Evolutionary conservation across 2,113 vertebrate species (phyloP), one percentile per base, ranked within the genome.

Genomic region (Mastomys natalensis): DNA sequence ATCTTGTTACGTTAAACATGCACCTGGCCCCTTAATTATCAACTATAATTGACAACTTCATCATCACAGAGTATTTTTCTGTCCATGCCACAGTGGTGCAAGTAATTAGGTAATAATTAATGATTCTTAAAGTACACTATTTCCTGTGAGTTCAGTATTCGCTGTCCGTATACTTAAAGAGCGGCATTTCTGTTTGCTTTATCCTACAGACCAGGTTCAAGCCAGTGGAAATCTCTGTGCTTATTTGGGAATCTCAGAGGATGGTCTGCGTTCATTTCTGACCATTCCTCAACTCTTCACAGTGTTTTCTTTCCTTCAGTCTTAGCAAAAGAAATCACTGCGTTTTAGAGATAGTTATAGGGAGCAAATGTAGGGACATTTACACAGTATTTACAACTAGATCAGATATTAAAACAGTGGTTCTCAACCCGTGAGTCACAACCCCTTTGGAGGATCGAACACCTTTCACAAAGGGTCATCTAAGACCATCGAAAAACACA

Each of bases 1-100:
- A 97, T 98, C 97, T 98, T 98, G 96, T 98, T 98, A 98, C 98
- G 98, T 98, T 98, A 98, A 98, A 98, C 94, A 96, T 97, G 97
- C 98, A 98, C 97, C 97, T 98, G 98, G 97, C 96, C 97, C 97
- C 98, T 98, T 98, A 98, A 98, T 98, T 98, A 98, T 97, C 97
- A 97, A 95, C 95, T 96, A 68, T 98, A 98, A 98, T 97, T 98
- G 98, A 98, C 97, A 98, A 98, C 98, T 98, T 98, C 93, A 98
- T 96, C 97, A 97, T 95, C 62, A 72, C 96, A 95, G 93, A 98
- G 96, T 96, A 98, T 89, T 95, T 92, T 95, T 97, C 97, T 97
- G 94, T 93, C 97, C 95, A 70, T 97, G 85, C 95, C 85, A 92
- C 96, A 89, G 87, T 97, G 97, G 93, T 98, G 95, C 95, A 98